Base-by-base conservation (phyloP, 2,888 invertebrate species). In the Chironomus riparius region DNA sequence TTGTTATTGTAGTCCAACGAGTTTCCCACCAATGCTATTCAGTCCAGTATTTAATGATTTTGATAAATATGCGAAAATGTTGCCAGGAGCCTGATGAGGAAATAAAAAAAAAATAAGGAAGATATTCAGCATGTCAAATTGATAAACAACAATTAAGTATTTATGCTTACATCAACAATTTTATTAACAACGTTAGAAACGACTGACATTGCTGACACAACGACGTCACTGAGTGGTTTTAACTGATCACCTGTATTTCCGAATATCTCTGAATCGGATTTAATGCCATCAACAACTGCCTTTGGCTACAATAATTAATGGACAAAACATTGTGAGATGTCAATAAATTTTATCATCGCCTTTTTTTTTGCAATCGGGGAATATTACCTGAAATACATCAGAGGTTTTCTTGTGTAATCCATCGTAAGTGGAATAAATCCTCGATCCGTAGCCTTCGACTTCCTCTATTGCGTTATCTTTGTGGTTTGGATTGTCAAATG, bases 221-320 rank as follows among this genome's bases (percentile, higher is more conserved):
- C 68, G 12, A 56, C 12, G 7, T 24, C 24, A 4, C n/a, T 3
- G 5, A 50, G 15, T 2, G 50, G 50, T 28, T 22, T 5, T 10
- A 76, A 56, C 13, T 48, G n/a, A 2, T 75, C 68, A 0, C 90
- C 93, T 72, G 85, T 86, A 81, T 93, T 93, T 21, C 93, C 93
- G 81, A 91, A 93, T 80, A 92, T 93, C 72, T 93, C 92, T 72
- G 90, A 87, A 81, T 93, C 92, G 4, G 65, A 65, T 65, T 83
- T 85, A 78, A 92, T 90, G n/a, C 87, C 88, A 80, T 93, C 93
- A 24, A 93, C 87, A 77, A 93, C 85, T 0, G 93, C 92, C 78
- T 87, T 86, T 0, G 91, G 91, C 87, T 88, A 81, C 12, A 71
- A 75, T 77, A 76, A 70, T 56, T 56, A 7, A 7, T 56, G 56